Base-by-base conservation (phyloP, 2,797 vertebrate genomes). In the Melanotaenia trifasciata region DNA sequence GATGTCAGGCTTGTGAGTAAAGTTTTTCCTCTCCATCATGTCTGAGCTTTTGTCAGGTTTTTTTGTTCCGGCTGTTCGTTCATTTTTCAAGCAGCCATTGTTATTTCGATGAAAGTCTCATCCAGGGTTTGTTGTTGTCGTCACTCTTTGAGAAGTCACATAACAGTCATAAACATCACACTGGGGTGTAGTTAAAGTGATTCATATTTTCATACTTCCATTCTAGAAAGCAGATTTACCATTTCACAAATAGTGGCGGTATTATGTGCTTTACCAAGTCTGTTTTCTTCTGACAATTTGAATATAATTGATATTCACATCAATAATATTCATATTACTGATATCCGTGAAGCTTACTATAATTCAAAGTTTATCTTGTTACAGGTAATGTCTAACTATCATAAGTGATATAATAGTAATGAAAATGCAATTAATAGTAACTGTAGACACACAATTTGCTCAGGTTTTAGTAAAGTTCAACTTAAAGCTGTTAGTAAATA, bases 1-100 rank as follows among this genome's bases (percentile, higher is more conserved):
- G 89, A 88, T 89, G 90, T 86, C 85, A 67, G 73, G 76, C 87
- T 22, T 3, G 68, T 28, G 80, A 84, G 70, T 50, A 58, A 69
- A 80, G 72, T 74, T 57, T 28, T 33, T 62, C 81, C 80, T 71
- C 6, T 69, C 73, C 71, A 67, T 86, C 73, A 73, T 72, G 51
- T 70, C 26, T 13, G 5, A 18, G 53, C 70, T 2, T 66, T 64
- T 76, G 50, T 59, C 16, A 14, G 36, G 20, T 47, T 47, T 67
- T 79, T 79, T 79, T 82, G 59, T 72, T 66, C 74, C 18, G 10
- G 62, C 70, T 58, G 63, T 30, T 78, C 36, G 38, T 76, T 32
- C 0, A 0, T 50, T 64, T 72, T 64, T 61, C 33, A 64, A 32
- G 30, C 53, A 40, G 32, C 58, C 61, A 12, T 72, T 70, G 58